Evolutionary conservation across 1,140 invertebrate species (phyloP).

Genomic region (Dryas iulia): DNA sequence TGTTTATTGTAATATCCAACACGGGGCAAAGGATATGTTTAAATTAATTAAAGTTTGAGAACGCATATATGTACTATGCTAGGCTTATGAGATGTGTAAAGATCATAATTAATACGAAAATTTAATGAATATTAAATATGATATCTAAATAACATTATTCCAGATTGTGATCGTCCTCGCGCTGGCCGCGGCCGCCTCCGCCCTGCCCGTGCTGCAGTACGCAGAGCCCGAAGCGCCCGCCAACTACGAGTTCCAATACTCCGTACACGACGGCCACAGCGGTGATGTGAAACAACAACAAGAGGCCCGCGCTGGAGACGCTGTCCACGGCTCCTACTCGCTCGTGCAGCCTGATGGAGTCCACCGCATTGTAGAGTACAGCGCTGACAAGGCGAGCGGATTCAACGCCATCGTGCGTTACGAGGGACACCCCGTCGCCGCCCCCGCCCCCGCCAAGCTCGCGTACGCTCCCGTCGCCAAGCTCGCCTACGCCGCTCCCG

Average conservation of each 20-base stretch:
- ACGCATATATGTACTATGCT: too few relatives aligned
- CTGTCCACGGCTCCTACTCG: slow-evolving; percentile 82
- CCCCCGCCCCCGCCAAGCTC: slow-evolving; percentile 43
- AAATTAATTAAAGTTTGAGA: too few relatives aligned
- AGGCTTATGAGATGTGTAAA: too few relatives aligned
- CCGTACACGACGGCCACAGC: slow-evolving; percentile 82
- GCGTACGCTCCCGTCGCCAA: slow-evolving; percentile 42
- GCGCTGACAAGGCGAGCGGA: slow-evolving; percentile 56
- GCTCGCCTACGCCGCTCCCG: slow-evolving; percentile 42
- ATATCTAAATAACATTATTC: too few relatives aligned
- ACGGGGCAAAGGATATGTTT: too few relatives aligned
- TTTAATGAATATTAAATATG: too few relatives aligned
- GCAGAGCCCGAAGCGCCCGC: slow-evolving; percentile 80
- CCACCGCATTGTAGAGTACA: slow-evolving; percentile 84
- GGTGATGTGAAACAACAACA: slow-evolving; percentile 75
- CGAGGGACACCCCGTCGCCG: slow-evolving; percentile 49
- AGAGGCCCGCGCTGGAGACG: slow-evolving; percentile 78
- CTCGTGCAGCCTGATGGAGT: slow-evolving; percentile 80
- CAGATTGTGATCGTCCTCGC: slow-evolving; percentile 57
- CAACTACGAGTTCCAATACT: slow-evolving; percentile 84
- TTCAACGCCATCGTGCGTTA: slow-evolving; percentile 64
- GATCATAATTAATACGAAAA: too few relatives aligned
- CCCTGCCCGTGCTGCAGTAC: slow-evolving; percentile 53
- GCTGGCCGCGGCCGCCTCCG: slow-evolving; percentile 51
- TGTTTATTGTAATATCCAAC: too few relatives aligned